Conservation (phyloP, 2,113 vertebrate genomes). For the Hypomesus transpacificus region DNA sequence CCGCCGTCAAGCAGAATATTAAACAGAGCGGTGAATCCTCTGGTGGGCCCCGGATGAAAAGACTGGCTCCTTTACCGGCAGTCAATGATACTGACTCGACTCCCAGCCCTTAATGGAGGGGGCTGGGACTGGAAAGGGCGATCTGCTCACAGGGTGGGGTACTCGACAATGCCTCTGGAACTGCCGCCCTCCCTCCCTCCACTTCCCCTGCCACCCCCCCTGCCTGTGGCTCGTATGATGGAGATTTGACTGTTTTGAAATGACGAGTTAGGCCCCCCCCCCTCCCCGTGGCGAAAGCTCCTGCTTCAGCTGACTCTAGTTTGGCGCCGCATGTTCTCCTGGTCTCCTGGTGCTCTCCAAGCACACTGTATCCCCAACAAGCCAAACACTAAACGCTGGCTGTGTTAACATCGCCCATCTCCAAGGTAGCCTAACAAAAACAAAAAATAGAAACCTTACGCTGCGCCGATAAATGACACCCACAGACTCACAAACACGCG, state of each 20-base stretch:
- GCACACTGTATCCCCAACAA: background rate
- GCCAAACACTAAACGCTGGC: constrained; percentile 5
- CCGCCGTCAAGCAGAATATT: constrained; percentile 62
- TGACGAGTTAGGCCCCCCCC: too few species aligned
- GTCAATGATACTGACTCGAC: constrained; percentile 46
- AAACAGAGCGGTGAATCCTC: constrained; percentile 58
- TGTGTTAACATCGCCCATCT: constrained; percentile 34
- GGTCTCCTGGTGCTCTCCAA: too few species aligned
- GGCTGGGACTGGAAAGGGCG: background rate
- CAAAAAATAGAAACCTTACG: constrained; percentile 17
- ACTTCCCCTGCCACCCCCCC: background rate
- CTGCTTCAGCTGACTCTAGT: too few species aligned
- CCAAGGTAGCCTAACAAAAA: background rate
- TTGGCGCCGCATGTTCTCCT: too few species aligned
- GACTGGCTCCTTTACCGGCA: constrained; percentile 52
- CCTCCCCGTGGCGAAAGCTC: too few species aligned
- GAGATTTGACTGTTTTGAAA: too few species aligned
- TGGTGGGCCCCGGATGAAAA: constrained; percentile 32
- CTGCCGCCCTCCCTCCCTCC: too few species aligned
- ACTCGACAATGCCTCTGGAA: too few species aligned
- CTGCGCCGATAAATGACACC: constrained; percentile 42
- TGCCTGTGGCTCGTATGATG: too few species aligned
- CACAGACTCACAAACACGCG: constrained; percentile 2
- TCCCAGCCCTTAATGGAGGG: constrained; percentile 17
- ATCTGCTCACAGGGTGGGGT: background rate